These are phyloP conservation scores for Periophthalmus modestus DNA, from an alignment of 2,113 vertebrate species.

Conservation along the genomic window DNA sequence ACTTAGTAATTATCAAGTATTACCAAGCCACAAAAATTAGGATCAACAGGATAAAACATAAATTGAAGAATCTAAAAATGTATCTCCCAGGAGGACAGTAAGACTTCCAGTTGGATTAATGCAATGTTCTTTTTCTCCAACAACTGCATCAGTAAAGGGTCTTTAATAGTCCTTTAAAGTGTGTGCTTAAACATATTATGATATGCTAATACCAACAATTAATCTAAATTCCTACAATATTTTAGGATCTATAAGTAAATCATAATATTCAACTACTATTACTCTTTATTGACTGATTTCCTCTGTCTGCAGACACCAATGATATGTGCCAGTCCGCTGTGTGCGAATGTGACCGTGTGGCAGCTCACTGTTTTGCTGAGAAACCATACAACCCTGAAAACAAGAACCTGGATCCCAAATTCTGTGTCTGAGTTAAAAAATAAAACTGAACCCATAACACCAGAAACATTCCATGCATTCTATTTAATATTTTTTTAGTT, in stretches of 20 bases:
- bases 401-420: constrained; percentile 60
- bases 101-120: too few species aligned
- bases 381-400: constrained; percentile 68
- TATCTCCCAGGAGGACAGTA: too few species aligned
- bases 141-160: too few species aligned
- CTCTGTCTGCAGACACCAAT: constrained; percentile 74
- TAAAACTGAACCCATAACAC: background rate
- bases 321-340: constrained; percentile 74
- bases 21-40: background rate
- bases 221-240: background rate
- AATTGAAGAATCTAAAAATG: too few species aligned
- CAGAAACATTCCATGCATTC: background rate
- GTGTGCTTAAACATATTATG: too few species aligned
- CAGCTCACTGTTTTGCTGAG: constrained; percentile 83
- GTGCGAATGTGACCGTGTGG: constrained; percentile 85
- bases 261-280: background rate
- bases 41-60: too few species aligned
- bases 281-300: background rate
- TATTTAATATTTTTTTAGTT: background rate
- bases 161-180: too few species aligned
- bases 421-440: constrained; percentile 56
- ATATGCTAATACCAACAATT: background rate
- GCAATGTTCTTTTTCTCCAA: too few species aligned
- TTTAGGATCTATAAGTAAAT: background rate
- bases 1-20: too few species aligned